These are phyloP conservation scores for Sthenelais limicola DNA, from an alignment of 2,888 invertebrate species.

Conservation along the genomic window DNA sequence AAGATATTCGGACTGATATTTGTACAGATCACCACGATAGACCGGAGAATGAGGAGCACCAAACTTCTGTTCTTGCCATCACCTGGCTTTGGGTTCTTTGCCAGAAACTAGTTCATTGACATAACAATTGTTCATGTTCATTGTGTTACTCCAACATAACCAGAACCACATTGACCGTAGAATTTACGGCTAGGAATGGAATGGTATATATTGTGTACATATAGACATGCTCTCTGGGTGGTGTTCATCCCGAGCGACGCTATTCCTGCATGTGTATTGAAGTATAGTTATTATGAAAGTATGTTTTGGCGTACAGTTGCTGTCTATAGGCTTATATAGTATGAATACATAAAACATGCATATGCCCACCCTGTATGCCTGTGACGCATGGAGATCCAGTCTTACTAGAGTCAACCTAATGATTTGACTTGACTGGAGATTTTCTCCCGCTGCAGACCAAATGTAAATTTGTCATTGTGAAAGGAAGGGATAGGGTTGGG, in stretches of 20 bases:
- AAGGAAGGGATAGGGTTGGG: too few species aligned
- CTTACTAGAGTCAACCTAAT: too few species aligned
- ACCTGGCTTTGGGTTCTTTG: conserved; percentile 37
- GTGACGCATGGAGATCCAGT: too few species aligned
- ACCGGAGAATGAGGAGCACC: conserved; percentile 6
- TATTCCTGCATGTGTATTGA: conserved; percentile 28
- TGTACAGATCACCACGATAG: too few species aligned
- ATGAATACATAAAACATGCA: too few species aligned
- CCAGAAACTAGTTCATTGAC: conserved; percentile 30
- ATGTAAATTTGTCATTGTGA: too few species aligned
- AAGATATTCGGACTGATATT: too few species aligned
- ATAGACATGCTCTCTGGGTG: conserved; percentile 34
- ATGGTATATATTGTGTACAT: conserved; percentile 34
- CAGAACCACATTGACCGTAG: conserved; percentile 27
- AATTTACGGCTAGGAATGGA: conserved; percentile 35
- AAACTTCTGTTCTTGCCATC: conserved; percentile 35
- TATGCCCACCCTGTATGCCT: too few species aligned
- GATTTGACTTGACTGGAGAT: too few species aligned
- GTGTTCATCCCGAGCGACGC: conserved; percentile 23
- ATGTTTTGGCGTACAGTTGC: conserved; percentile 30
- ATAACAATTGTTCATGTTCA: conserved; percentile 33
- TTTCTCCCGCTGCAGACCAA: too few species aligned
- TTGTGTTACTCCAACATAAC: conserved; percentile 34
- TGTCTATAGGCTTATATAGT: conserved; percentile 37
- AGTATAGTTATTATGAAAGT: conserved; percentile 13